Evolutionary conservation across 2,797 vertebrate species (phyloP).

Genomic region (Valencia hispanica): DNA sequence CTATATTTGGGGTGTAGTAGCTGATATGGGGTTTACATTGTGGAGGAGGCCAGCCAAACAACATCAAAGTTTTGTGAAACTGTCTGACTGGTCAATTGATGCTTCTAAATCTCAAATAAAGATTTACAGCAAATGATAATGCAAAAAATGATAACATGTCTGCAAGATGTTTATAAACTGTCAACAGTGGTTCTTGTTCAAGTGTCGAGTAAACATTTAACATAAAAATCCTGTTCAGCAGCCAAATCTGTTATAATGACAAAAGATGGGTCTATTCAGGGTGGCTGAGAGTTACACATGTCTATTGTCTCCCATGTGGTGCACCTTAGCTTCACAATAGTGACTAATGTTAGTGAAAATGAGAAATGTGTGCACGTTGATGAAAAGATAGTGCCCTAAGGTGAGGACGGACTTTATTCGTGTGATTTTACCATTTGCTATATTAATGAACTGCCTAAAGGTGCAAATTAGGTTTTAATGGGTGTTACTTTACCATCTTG

Average conservation of each 20-base stretch:
- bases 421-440: slow-evolving; percentile 85
- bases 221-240: slow-evolving; percentile 49
- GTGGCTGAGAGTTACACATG: slow-evolving; percentile 50
- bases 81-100: slow-evolving; percentile 59
- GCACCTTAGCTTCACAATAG: slow-evolving; percentile 62
- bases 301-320: slow-evolving; percentile 64
- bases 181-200: slow-evolving; percentile 23
- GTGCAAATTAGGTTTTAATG: slow-evolving; percentile 99
- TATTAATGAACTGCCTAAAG: slow-evolving; percentile 98
- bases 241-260: slow-evolving; percentile 51
- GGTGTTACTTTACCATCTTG: slow-evolving; percentile 91
- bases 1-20: slow-evolving; percentile 41
- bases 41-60: slow-evolving; percentile 30
- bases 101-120: slow-evolving; percentile 58
- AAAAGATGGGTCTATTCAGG: slow-evolving; percentile 32
- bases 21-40: slow-evolving; percentile 43
- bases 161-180: slow-evolving; percentile 53
- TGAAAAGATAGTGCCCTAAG: slow-evolving; percentile 84
- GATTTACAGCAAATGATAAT: slow-evolving; percentile 54
- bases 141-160: slow-evolving; percentile 13
- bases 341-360: slow-evolving; percentile 88
- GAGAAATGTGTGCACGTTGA: slow-evolving; percentile 78
- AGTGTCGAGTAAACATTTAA: background rate
- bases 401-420: slow-evolving; percentile 88
- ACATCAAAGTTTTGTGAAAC: slow-evolving; percentile 48